Percentiles rank a stretch among this genome's conserved stretches.
Conservation (phyloP, 2,113 vertebrate genomes). For the Mugil cephalus region DNA sequence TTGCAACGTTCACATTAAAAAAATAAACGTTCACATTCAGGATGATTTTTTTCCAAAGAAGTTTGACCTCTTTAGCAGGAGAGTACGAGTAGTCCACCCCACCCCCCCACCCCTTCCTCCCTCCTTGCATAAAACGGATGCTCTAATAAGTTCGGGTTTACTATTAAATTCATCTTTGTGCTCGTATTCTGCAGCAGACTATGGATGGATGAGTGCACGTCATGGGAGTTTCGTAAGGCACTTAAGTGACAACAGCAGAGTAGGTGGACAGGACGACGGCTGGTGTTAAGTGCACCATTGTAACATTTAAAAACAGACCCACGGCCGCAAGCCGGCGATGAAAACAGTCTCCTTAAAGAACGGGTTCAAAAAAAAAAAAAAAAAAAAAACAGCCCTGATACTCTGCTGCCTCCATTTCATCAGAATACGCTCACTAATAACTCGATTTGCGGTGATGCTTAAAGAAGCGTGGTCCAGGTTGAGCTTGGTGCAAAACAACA, state of each 20-base stretch:
- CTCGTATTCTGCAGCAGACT: constrained; percentile 67
- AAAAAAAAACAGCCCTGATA: constrained; percentile 38
- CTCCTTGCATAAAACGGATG: constrained; percentile 71
- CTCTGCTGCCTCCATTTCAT: neutral
- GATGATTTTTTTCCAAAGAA: constrained; percentile 33
- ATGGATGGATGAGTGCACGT: constrained; percentile 59
- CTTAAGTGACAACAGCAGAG: constrained; percentile 79
- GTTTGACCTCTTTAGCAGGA: constrained; percentile 22
- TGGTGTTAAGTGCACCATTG: constrained; percentile 49
- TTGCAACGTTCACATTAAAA: constrained; percentile 73
- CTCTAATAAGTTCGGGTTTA: constrained; percentile 35
- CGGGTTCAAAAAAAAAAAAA: too few species aligned
- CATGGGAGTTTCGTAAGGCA: constrained; percentile 77
- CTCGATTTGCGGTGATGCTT: neutral
- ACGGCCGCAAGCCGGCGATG: constrained; percentile 20
- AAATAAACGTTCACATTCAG: constrained; percentile 67
- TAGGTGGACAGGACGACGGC: constrained; percentile 50
- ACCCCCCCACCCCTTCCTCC: too few species aligned
- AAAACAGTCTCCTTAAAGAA: constrained; percentile 5
- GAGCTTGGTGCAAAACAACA: constrained; percentile 62
- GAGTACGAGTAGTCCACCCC: neutral
- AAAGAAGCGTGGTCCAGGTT: neutral
- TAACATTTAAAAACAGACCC: constrained; percentile 19
- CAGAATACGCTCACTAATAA: neutral
- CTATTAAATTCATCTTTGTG: constrained; percentile 64